Percentiles rank a stretch among this genome's conserved stretches.
These are phyloP conservation scores for Bombus fervidus DNA, from an alignment of 1,140 invertebrate genomes.

Conservation along the genomic window DNA sequence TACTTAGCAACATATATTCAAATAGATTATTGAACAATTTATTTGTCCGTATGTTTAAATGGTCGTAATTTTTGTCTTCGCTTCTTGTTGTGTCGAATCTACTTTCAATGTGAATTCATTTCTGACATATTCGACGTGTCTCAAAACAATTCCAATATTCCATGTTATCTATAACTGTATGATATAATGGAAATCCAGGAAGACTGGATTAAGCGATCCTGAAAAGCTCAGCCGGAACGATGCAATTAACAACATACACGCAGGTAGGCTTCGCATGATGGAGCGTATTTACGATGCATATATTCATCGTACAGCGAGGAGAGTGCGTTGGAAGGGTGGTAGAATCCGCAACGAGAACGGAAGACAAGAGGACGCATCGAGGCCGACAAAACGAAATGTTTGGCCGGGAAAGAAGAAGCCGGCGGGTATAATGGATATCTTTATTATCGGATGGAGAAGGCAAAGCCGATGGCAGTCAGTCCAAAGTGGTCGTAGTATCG, in stretches of 20 bases:
- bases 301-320: constrained; percentile 26
- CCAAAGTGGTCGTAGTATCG: constrained; percentile 39
- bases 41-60: too few species aligned
- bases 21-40: too few species aligned
- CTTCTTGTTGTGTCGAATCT: too few species aligned
- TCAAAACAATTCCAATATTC: too few species aligned
- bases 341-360: constrained; percentile 17
- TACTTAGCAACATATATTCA: too few species aligned
- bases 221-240: neutral
- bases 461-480: constrained; percentile 36
- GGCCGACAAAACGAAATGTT: constrained; percentile 57
- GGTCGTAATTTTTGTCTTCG: too few species aligned
- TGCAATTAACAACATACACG: constrained; percentile 8
- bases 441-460: constrained; percentile 64
- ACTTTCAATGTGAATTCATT: too few species aligned
- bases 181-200: neutral
- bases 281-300: constrained; percentile 8
- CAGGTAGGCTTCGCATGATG: neutral
- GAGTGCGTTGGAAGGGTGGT: constrained; percentile 41
- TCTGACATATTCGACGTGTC: too few species aligned
- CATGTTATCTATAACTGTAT: too few species aligned
- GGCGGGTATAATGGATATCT: constrained; percentile 69
- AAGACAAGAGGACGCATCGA: constrained; percentile 12
- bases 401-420: constrained; percentile 56
- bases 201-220: neutral